These are phyloP conservation scores for Camelus dromedarius DNA, from an alignment of 2,113 vertebrate genomes.

Conservation along the genomic window DNA sequence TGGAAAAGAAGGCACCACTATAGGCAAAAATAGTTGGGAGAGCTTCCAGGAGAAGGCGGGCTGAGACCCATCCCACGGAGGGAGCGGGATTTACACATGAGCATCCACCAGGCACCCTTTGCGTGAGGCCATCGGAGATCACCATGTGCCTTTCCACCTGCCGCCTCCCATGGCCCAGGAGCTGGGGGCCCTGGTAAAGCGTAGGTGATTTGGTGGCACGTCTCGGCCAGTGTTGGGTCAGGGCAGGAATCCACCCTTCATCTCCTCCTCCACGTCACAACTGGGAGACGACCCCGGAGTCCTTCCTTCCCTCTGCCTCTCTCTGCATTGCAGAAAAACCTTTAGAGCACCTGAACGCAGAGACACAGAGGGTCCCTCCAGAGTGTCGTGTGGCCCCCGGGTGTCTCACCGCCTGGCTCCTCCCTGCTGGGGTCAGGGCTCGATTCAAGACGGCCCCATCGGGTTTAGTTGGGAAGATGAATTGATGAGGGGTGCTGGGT, in stretches of 20 bases:
- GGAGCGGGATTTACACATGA: rapidly evolving
- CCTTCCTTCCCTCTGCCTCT: rapidly evolving
- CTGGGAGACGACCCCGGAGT: rapidly evolving
- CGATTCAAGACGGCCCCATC: rapidly evolving
- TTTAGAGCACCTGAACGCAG: rapidly evolving
- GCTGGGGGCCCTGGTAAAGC: rapidly evolving
- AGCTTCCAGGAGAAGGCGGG: rapidly evolving
- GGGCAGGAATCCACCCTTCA: background rate
- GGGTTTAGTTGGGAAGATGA: rapidly evolving
- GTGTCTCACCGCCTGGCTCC: rapidly evolving
- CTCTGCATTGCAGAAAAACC: rapidly evolving
- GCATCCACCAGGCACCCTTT: rapidly evolving
- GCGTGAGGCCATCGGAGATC: background rate
- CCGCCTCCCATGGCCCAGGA: background rate
- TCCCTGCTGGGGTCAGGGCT: background rate
- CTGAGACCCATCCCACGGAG: rapidly evolving
- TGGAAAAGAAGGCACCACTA: background rate
- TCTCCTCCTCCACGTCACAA: rapidly evolving
- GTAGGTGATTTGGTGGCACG: rapidly evolving
- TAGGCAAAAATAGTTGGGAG: no score
- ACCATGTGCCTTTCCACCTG: rapidly evolving
- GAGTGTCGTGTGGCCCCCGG: rapidly evolving
- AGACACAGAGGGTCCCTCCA: rapidly evolving
- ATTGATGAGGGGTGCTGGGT: rapidly evolving
- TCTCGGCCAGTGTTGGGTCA: rapidly evolving